A percentile compares a stretch with the other conserved stretches of the same genome.
These are phyloP conservation scores for Rhea americana DNA, from an alignment of 2,113 vertebrate genomes.

Conservation along the genomic window DNA sequence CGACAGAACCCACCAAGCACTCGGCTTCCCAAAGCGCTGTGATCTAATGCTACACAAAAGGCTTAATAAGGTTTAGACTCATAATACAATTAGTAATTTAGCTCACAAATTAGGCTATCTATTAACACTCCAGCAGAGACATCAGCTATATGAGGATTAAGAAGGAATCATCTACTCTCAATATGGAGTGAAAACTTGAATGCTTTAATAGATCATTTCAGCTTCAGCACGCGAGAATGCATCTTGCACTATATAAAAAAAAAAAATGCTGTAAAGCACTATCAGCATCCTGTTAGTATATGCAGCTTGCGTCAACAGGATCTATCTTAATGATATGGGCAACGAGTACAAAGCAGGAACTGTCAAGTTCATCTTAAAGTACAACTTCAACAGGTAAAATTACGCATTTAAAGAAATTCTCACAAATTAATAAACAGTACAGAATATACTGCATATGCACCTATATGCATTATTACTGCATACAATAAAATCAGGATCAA, in stretches of 20 bases:
- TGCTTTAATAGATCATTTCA: not conserved
- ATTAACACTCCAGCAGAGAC: slow-evolving; percentile 74
- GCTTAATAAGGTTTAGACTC: slow-evolving; percentile 79
- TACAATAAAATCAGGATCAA: not conserved
- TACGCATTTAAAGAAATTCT: not conserved
- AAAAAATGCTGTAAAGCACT: not conserved
- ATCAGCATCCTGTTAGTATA: not conserved
- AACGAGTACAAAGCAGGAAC: not conserved
- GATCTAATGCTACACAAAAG: slow-evolving; percentile 77
- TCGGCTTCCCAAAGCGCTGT: slow-evolving; percentile 62
- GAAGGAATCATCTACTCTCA: slow-evolving; percentile 36
- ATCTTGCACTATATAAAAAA: not conserved
- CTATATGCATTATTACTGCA: not conserved
- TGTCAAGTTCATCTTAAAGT: not conserved
- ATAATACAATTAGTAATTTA: slow-evolving; percentile 82
- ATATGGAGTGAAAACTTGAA: not conserved
- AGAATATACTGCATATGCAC: not conserved
- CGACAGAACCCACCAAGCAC: slow-evolving; percentile 8
- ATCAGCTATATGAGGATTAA: slow-evolving; percentile 60
- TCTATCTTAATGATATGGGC: not conserved
- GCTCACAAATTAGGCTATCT: slow-evolving; percentile 83
- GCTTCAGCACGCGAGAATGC: not conserved
- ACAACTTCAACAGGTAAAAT: not conserved
- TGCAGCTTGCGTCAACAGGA: not conserved
- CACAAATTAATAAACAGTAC: not conserved